Evolutionary conservation across 1,140 invertebrate species (phyloP), one percentile per base, ranked within the genome.

Genomic region (Augochlora pura): DNA sequence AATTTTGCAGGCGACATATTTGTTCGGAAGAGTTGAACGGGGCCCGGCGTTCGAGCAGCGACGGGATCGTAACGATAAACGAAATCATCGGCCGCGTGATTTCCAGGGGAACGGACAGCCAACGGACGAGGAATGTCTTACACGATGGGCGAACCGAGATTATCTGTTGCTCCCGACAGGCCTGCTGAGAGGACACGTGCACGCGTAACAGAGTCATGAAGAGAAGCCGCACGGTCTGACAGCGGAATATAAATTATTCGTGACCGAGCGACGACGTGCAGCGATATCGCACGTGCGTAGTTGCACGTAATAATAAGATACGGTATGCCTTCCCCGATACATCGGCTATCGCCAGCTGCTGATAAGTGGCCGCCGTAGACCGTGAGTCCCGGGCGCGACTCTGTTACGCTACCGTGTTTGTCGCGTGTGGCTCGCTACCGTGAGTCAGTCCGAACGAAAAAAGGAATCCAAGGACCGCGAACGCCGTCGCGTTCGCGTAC

Each of bases 151-250:
- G 46, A 16, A 67, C n/a, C 12, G 25, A 67, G 72, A 65, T 74
- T 65, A 65, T 65, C 62, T 18, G 16, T 49, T 38, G 32, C 46
- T n/a, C 27, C 10, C 23, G n/a, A 25, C 39, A 21, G 38, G 27
- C 76, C 68, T 46, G 76, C 76, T 71, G 76, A 23, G 76, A 71
- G 25, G 59, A 78, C 49, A 62, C 76, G 39, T 54, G 46, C 74
- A n/a, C 25, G 74, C 39, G 49, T 42, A 69, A 69, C 74, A 60
- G 65, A 69, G 73, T 25, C 64, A 32, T 42, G 73, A 76, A 64
- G 69, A 71, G 52, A 27, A 21, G 75, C 52, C 21, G 59, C 52
- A 16, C 59, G 46, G 27, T 8, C 46, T 32, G 54, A 67, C 64
- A 42, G 57, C 27, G 8, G 46, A 16, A 25, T 68, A 78, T 71